A percentile compares a stretch with the other conserved stretches of the same genome.
Conservation (phyloP, 1,140 invertebrate genomes). For the Drosophila ficusphila region DNA sequence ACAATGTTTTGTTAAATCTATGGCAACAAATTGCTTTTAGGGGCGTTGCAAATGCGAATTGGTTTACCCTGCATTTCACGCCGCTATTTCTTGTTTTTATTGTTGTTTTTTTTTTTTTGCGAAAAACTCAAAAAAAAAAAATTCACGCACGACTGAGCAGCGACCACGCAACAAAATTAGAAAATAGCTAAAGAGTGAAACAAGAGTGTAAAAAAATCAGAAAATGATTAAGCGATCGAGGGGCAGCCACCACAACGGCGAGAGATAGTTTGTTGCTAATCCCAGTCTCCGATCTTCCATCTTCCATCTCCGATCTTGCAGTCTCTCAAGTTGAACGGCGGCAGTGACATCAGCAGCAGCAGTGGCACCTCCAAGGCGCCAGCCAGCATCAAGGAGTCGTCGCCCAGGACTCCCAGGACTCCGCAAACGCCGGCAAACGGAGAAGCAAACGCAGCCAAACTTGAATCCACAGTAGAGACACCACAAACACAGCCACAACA, state of each 20-base stretch:
- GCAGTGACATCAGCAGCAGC: constrained; percentile 37
- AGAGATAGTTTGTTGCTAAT: constrained; percentile 51
- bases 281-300: constrained; percentile 17
- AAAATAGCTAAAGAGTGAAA: constrained; percentile 52
- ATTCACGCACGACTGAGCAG: constrained; percentile 71
- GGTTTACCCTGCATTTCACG: constrained; percentile 30
- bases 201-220: constrained; percentile 40
- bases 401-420: constrained; percentile 39
- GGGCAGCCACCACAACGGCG: constrained; percentile 49
- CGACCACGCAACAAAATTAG: constrained; percentile 60
- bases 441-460: not conserved
- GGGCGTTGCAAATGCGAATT: constrained; percentile 64
- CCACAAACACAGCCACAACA: constrained; percentile 8
- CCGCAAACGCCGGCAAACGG: not conserved
- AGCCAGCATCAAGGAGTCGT: constrained; percentile 30
- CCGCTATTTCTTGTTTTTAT: constrained; percentile 2
- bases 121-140: constrained; percentile 48
- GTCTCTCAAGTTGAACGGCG: constrained; percentile 80
- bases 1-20: constrained; percentile 67
- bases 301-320: constrained; percentile 51
- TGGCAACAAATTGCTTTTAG: constrained; percentile 74
- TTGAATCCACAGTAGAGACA: not conserved
- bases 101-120: constrained; percentile 18
- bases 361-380: constrained; percentile 13
- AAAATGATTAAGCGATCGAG: constrained; percentile 40